These are phyloP conservation scores for Calliopum simillimum DNA, from an alignment of 2,888 invertebrate genomes.

Conservation along the genomic window DNA sequence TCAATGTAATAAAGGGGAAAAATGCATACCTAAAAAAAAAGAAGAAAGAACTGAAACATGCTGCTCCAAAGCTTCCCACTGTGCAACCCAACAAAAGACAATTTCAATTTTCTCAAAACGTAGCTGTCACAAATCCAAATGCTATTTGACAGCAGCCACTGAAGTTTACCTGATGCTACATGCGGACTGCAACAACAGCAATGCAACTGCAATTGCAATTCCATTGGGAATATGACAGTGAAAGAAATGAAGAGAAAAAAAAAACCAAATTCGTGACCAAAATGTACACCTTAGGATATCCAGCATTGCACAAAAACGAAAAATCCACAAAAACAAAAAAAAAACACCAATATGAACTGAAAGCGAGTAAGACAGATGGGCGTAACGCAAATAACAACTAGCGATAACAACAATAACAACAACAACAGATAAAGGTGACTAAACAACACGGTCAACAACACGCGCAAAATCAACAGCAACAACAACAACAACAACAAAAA, in stretches of 20 bases:
- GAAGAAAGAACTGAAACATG: not conserved
- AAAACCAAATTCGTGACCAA: constrained; percentile 55
- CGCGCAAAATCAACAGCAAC: constrained; percentile 4
- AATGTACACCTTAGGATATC: constrained; percentile 42
- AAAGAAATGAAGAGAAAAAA: constrained; percentile 50
- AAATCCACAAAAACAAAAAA: constrained; percentile 13
- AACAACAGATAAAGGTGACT: constrained; percentile 28
- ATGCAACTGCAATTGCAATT: constrained; percentile 35
- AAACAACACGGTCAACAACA: constrained; percentile 20
- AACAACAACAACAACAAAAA: constrained; percentile 45
- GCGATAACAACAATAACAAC: not conserved
- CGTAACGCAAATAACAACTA: constrained; percentile 46
- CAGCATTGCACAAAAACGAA: constrained; percentile 22
- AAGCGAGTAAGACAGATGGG: constrained; percentile 34
- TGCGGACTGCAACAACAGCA: constrained; percentile 10
- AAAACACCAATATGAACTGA: not conserved
- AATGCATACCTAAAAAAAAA: not conserved
- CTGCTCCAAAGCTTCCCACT: constrained; percentile 25
- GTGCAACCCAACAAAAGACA: constrained; percentile 3
- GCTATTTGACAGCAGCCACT: constrained; percentile 55
- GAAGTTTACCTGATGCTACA: constrained; percentile 29
- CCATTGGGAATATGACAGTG: constrained; percentile 27
- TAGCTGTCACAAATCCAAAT: constrained; percentile 56
- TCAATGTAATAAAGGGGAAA: not conserved
- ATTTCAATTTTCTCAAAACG: constrained; percentile 43